Evolutionary conservation across 2,888 invertebrate genomes (phyloP).

Genomic region (Drosophila phalerata): DNA sequence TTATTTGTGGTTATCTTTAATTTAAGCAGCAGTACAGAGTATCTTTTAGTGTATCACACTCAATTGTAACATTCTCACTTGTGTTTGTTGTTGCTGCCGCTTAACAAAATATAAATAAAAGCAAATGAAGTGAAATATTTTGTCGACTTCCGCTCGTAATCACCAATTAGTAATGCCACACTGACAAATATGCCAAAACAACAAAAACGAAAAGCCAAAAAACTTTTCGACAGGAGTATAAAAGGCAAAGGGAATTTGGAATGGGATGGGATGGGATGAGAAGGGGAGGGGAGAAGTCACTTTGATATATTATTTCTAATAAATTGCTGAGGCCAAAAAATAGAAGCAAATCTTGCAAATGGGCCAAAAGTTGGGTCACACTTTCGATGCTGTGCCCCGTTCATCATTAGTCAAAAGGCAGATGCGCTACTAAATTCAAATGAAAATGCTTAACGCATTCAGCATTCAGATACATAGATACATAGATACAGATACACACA

Average conservation of each 20-base stretch:
- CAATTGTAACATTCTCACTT: not conserved
- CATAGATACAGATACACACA: conserved; percentile 3
- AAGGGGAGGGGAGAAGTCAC: conserved; percentile 21
- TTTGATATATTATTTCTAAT: conserved; percentile 84
- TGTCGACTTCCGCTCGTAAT: conserved; percentile 83
- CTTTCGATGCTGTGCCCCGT: conserved; percentile 43
- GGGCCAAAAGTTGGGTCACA: conserved; percentile 72
- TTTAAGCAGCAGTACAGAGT: not conserved
- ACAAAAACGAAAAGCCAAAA: conserved; percentile 35
- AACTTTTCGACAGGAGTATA: conserved; percentile 28
- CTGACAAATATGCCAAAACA: conserved; percentile 81
- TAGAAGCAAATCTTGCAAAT: conserved; percentile 58
- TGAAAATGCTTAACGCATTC: conserved; percentile 45
- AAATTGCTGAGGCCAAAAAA: conserved; percentile 67
- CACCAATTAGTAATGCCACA: conserved; percentile 84
- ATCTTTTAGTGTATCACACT: not conserved
- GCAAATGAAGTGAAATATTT: conserved; percentile 79
- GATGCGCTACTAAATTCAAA: conserved; percentile 64
- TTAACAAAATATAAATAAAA: conserved; percentile 73
- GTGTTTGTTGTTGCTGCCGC: conserved; percentile 16
- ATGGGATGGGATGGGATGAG: not conserved
- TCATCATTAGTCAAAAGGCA: conserved; percentile 70
- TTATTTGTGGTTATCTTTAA: not conserved
- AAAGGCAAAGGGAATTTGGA: not conserved
- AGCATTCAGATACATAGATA: conserved; percentile 21